A percentile compares a stretch with the other conserved stretches of the same genome.
phyloP scores from a whole-genome alignment of 2,888 invertebrate species.

The Orthosia incerta region DNA sequence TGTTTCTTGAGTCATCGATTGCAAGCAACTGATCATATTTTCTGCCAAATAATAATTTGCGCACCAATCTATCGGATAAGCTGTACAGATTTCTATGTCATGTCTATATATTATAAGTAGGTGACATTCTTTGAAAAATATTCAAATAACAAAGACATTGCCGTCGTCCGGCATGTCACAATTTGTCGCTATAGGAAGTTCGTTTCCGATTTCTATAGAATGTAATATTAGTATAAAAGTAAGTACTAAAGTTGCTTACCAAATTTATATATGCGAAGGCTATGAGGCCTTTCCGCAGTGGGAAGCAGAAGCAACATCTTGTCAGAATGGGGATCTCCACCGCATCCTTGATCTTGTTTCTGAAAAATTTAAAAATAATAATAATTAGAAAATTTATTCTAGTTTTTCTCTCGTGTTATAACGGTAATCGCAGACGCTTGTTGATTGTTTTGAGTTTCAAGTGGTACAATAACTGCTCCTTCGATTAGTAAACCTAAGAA shows the following conservation, averaged over 20 bases:
- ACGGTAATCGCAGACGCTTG: not conserved
- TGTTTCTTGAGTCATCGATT: no score
- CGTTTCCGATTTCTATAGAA: constrained; percentile 7
- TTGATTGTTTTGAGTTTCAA: not conserved
- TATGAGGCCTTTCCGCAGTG: constrained; percentile 84
- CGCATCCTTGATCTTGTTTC: constrained; percentile 83
- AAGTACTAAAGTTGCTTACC: constrained; percentile 69
- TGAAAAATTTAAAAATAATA: constrained; percentile 70
- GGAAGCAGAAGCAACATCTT: constrained; percentile 88
- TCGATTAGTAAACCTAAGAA: not conserved
- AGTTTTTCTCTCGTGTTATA: not conserved
- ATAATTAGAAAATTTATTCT: not conserved
- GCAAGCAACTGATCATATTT: not conserved
- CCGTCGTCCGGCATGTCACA: not conserved
- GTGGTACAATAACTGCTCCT: not conserved
- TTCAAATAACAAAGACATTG: constrained; percentile 17
- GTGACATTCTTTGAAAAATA: not conserved
- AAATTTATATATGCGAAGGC: constrained; percentile 86
- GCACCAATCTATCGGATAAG: not conserved
- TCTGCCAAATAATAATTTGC: not conserved
- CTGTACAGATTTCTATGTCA: not conserved
- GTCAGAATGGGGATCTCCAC: constrained; percentile 86
- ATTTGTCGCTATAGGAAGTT: constrained; percentile 18
- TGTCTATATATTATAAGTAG: not conserved
- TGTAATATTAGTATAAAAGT: not conserved